These are phyloP conservation scores for Haplochromis vanheusdeni DNA, from an alignment of 2,113 vertebrate species.

Conservation along the genomic window DNA sequence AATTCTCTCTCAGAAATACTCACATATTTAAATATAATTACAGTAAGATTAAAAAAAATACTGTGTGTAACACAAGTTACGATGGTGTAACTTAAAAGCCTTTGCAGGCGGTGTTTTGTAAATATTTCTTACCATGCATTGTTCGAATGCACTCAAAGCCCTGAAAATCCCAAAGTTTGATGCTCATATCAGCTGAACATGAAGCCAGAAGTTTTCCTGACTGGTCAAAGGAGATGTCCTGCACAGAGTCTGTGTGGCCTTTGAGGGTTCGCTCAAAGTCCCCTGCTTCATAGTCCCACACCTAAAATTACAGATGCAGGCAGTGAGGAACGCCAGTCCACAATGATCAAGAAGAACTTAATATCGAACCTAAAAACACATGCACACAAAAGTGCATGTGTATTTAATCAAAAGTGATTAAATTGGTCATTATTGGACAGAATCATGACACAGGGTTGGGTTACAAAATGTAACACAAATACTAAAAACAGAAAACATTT, in stretches of 20 bases:
- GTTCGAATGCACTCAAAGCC: constrained; percentile 98
- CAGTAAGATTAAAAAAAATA: not conserved
- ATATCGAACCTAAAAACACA: not conserved
- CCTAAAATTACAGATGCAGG: constrained; percentile 65
- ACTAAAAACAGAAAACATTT: not conserved
- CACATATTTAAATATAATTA: not conserved
- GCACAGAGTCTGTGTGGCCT: constrained; percentile 98
- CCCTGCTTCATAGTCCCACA: constrained; percentile 98
- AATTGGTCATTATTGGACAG: not conserved
- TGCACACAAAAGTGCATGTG: not conserved
- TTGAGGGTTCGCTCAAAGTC: constrained; percentile 98
- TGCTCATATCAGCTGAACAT: constrained; percentile 99
- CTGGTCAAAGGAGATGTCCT: constrained; percentile 99
- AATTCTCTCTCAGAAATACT: not conserved
- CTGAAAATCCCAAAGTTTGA: constrained; percentile 99
- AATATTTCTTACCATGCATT: constrained; percentile 86
- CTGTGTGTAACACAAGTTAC: not conserved
- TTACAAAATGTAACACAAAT: not conserved
- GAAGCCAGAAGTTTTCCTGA: constrained; percentile 96
- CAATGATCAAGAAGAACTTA: not conserved
- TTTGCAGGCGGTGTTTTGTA: not conserved
- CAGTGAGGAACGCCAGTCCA: not conserved
- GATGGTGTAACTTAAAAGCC: not conserved
- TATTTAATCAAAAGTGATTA: not conserved
- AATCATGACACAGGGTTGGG: not conserved